Percentiles rank a stretch among this genome's conserved stretches.
These are phyloP conservation scores for Melospiza georgiana DNA, from an alignment of 2,113 vertebrate genomes.

Conservation along the genomic window DNA sequence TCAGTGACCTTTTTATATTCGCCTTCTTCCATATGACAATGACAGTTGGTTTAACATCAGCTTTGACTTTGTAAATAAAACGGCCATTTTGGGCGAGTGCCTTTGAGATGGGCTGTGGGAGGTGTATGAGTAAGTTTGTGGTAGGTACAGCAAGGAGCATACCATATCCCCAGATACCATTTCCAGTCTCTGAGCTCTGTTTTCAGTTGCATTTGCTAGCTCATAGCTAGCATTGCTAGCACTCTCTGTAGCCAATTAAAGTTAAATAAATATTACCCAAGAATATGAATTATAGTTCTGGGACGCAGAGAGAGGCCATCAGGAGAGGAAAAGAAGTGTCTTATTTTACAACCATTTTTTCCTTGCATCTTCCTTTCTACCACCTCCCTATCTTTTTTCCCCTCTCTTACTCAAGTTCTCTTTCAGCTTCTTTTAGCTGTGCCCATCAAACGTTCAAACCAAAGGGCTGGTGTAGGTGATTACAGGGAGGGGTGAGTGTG, in stretches of 20 bases:
- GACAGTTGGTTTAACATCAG: constrained; percentile 52
- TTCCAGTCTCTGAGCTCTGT: not conserved
- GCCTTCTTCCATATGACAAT: constrained; percentile 32
- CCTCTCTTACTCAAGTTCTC: not conserved
- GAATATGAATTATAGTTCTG: not conserved
- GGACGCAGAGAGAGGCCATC: not conserved
- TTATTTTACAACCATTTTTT: not conserved
- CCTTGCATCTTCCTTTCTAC: not conserved
- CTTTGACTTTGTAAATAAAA: not conserved
- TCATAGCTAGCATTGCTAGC: not conserved
- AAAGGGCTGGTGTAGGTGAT: not conserved
- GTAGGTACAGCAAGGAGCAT: not conserved
- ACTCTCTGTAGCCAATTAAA: not conserved
- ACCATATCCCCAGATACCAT: not conserved
- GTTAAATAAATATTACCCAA: not conserved
- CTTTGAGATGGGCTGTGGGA: constrained; percentile 12
- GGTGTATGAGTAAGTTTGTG: not conserved
- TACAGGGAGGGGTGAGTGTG: not conserved
- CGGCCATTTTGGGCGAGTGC: not conserved
- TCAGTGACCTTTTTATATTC: constrained; percentile 57
- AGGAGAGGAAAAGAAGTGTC: not conserved
- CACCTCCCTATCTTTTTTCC: rapidly evolving
- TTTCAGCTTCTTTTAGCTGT: not conserved
- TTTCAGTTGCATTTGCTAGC: not conserved
- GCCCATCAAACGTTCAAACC: not conserved